Conservation (phyloP, 2,888 invertebrate genomes). For the Pantelozetes paolii region DNA sequence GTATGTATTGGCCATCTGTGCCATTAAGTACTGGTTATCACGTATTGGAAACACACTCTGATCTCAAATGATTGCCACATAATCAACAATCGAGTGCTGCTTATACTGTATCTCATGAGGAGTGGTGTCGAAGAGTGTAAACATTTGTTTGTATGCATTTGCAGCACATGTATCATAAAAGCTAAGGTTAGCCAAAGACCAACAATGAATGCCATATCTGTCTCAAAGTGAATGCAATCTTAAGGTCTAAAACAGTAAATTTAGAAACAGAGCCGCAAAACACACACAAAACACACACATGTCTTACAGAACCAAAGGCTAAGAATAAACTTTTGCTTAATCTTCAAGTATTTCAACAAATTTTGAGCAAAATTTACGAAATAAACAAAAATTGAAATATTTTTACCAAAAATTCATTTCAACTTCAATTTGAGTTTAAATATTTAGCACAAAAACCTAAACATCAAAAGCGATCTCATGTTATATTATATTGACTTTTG, state of each 20-base stretch:
- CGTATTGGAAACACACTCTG: constrained; percentile 3
- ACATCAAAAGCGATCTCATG: too few species aligned
- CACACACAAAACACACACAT: too few species aligned
- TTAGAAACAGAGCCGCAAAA: constrained; percentile 9
- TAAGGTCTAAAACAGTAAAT: constrained; percentile 1
- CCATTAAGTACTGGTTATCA: constrained; percentile 4
- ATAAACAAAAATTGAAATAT: constrained; percentile 10
- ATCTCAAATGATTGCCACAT: constrained; percentile 7
- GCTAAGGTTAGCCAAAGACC: constrained; percentile 10
- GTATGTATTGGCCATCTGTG: constrained; percentile 13
- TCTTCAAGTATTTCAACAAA: too few species aligned
- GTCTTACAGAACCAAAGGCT: constrained; percentile 10
- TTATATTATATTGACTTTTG: too few species aligned
- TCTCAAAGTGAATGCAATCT: neutral
- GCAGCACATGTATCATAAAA: constrained; percentile 10
- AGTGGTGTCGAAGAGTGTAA: constrained; percentile 1
- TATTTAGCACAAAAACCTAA: neutral
- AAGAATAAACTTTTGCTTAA: neutral
- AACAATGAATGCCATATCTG: constrained; percentile 6
- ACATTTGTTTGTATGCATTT: constrained; percentile 13
- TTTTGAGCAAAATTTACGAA: neutral
- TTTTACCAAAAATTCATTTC: neutral
- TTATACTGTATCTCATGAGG: neutral
- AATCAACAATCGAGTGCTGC: neutral
- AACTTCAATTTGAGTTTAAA: neutral